Evolutionary conservation across 64 coral and sea anemone species (phyloP), one percentile per base, ranked within the genome.

Genomic region (Actinia tenebrosa): DNA sequence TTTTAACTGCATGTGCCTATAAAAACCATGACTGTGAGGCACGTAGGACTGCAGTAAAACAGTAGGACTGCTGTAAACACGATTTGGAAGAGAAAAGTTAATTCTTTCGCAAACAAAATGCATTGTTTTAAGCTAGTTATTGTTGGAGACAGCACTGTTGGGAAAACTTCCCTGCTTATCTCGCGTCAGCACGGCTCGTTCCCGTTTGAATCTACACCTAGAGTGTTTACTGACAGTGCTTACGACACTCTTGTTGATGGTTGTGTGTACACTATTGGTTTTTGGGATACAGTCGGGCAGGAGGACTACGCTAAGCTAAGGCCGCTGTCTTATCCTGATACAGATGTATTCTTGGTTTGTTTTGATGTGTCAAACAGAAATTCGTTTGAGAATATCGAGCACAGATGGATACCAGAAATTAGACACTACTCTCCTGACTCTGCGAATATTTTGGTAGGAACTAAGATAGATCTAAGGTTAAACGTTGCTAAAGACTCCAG

Each of bases 261-360:
- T 0, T 69, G 60, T 19, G 53, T 55, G 1, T 86, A 86, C 62
- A 25, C 16, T 6, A 26, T 98, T 53, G 45, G 27, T 68, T 87
- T 98, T 7, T 95, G 90, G 90, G 96, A 98, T 86, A 95, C 93
- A 19, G 90, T 88, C 52, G 96, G 96, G 2, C 88, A 93, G 84
- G 96, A 98, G 43, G 93, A 95, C 60, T 95, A 98, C 83, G 93
- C 92, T 45, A 88, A 90, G 13, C 79, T 98, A 44, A 92, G 96
- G 62, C 90, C 91, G 25, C 93, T 98, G 4, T 87, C 96, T 3
- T 98, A 95, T 71, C 90, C 93, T 19, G 47, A 44, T 78, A 98
- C 96, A 44, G 96, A 98, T 45, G 90, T 92, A 15, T 98, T 98
- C 66, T 83, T 98, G 68, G 87, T 98, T 63, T 95, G 96, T 92